These are phyloP conservation scores for Gobio occitaniae DNA, from an alignment of 2,797 vertebrate species.

Conservation along the genomic window DNA sequence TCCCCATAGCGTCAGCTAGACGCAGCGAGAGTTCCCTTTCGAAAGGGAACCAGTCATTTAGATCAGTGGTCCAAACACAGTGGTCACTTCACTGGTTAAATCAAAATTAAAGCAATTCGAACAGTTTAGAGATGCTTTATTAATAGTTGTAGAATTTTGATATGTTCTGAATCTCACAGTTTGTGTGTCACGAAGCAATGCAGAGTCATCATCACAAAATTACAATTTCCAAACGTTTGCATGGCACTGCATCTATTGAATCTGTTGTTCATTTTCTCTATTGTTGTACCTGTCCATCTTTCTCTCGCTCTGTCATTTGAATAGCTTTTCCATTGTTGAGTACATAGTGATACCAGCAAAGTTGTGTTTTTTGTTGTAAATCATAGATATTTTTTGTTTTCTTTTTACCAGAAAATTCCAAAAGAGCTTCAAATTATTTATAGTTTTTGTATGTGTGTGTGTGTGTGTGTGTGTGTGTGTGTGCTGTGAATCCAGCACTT, in stretches of 20 bases:
- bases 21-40: too few species aligned
- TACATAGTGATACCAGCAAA: background rate
- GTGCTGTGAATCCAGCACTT: slow-evolving; percentile 12
- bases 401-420: background rate
- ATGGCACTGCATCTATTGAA: background rate
- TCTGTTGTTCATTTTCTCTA: slow-evolving; percentile 58
- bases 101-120: too few species aligned
- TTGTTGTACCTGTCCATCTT: slow-evolving; percentile 1
- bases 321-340: background rate
- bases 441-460: background rate
- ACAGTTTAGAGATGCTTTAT: too few species aligned
- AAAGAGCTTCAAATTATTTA: slow-evolving; percentile 3
- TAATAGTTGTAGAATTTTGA: background rate
- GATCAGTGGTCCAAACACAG: too few species aligned
- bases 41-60: too few species aligned
- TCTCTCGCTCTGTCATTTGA: slow-evolving; percentile 32
- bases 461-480: background rate
- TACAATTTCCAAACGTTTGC: background rate
- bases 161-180: background rate
- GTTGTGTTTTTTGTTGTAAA: slow-evolving; percentile 5
- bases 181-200: background rate
- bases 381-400: background rate
- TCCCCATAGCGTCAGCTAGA: too few species aligned
- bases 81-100: too few species aligned
- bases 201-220: background rate